phyloP scores from a whole-genome alignment of 2,113 vertebrate genomes.

The Mustelus asterias region DNA sequence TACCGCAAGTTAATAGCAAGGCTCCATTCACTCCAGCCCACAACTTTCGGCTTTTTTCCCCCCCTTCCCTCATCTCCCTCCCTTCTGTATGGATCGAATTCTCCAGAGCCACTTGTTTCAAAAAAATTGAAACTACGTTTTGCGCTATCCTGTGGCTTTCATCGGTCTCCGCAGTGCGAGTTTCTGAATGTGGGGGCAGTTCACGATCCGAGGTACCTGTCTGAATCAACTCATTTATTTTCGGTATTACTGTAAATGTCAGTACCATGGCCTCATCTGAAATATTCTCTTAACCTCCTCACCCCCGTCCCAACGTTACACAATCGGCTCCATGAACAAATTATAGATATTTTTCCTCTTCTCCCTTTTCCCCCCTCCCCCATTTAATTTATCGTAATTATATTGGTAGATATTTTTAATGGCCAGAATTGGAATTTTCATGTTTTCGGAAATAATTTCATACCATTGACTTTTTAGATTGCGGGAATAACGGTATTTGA shows the following conservation, averaged over 20 bases:
- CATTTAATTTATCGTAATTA: neutral
- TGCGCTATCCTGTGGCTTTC: neutral
- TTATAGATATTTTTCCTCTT: neutral
- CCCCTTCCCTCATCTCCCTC: too few species aligned
- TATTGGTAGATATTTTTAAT: neutral
- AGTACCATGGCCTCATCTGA: neutral
- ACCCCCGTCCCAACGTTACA: neutral
- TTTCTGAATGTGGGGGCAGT: neutral
- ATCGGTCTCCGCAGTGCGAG: neutral
- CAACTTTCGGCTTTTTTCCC: neutral
- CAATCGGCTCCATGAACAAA: neutral
- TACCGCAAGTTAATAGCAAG: neutral
- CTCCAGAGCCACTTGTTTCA: neutral
- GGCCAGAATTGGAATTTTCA: neutral
- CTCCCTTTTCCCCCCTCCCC: neutral
- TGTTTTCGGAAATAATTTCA: neutral
- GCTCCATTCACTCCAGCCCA: too few species aligned
- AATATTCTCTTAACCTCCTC: neutral
- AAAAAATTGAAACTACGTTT: neutral
- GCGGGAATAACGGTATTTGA: slow-evolving; percentile 1
- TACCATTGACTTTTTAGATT: neutral
- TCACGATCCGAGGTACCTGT: neutral
- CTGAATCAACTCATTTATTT: neutral
- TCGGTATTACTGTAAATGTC: slow-evolving; percentile 12
- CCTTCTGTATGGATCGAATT: neutral